Evolutionary conservation across 2,113 vertebrate genomes (phyloP), one percentile per base, ranked within the genome.

Genomic region (Mustela nigripes): DNA sequence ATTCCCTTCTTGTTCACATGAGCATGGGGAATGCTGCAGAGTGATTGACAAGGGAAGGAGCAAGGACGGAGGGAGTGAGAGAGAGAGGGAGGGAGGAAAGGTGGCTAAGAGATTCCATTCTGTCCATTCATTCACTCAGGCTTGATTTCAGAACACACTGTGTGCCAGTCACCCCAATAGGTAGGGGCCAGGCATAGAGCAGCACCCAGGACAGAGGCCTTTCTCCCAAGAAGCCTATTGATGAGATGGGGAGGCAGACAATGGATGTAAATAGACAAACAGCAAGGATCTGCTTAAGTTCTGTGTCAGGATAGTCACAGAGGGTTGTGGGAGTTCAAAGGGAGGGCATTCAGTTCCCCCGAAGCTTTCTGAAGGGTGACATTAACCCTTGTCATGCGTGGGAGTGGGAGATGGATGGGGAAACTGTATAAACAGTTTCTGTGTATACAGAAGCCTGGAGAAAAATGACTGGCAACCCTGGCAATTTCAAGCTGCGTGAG

Each of bases 261-360:
- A 7, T 0, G 11, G 10, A 4, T 42, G 19, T 6, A 11, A 42
- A 16, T 21, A 50, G 48, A 62, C 42, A 28, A 24, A 58, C 2
- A 26, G 4, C 60, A 4, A 10, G 50, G 3, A 3, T 2, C 1
- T 3, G 1, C 5, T 0, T 8, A 33, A 26, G 36, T 0, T 26
- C 31, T 81, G 2, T 5, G 24, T 26, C 45, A 14, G 48, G 21
- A 4, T 28, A 48, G 91, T 19, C n/a, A 33, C 48, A 42, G 65
- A 56, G 21, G 21, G 58, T 42, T 39, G 3, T 36, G 71, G 28
- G 8, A 60, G 39, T 69, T 71, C 69, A 53, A 1, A 60, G 11
- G 21, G 50, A 28, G 50, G 71, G 8, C 5, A 2, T 42, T 45
- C 21, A 65, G 5, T 31, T 65, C 73, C 53, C 53, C 39, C 48